These are phyloP conservation scores for Theocolax elegans DNA, from an alignment of 1,140 invertebrate species.

Conservation along the genomic window DNA sequence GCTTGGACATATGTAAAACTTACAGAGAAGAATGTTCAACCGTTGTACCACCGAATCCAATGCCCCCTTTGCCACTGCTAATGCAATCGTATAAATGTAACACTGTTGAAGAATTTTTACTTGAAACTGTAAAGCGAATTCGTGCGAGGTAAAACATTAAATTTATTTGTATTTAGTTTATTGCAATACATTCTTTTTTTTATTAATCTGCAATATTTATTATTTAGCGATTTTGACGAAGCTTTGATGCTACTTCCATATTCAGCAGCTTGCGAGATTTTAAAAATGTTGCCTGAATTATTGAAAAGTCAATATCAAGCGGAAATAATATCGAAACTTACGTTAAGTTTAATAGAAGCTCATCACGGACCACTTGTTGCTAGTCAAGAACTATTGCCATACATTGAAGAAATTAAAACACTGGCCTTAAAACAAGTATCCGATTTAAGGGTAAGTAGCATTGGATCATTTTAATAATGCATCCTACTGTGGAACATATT, in stretches of 20 bases:
- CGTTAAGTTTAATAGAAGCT: slow-evolving; percentile 84
- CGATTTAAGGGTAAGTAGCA: slow-evolving; percentile 76
- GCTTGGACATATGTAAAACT: slow-evolving; percentile 82
- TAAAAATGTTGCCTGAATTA: slow-evolving; percentile 77
- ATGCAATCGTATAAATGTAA: slow-evolving; percentile 82
- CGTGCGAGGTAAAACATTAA: slow-evolving; percentile 72
- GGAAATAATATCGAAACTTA: slow-evolving; percentile 81
- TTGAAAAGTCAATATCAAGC: slow-evolving; percentile 75
- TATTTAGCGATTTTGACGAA: slow-evolving; percentile 88
- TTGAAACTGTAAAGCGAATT: slow-evolving; percentile 82
- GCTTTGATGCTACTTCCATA: slow-evolving; percentile 88
- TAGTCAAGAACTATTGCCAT: slow-evolving; percentile 75
- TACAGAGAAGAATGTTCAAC: slow-evolving; percentile 71
- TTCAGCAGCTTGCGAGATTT: slow-evolving; percentile 80
- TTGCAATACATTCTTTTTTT: slow-evolving; percentile 1
- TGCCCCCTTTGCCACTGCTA: slow-evolving; percentile 73
- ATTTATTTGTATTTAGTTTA: background rate
- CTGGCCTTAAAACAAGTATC: slow-evolving; percentile 71
- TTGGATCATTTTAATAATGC: slow-evolving; percentile 41
- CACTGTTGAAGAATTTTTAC: slow-evolving; percentile 82
- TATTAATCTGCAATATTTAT: slow-evolving; percentile 26
- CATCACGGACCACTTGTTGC: slow-evolving; percentile 87
- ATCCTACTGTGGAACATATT: no score
- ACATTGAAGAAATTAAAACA: slow-evolving; percentile 76
- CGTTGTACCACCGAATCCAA: slow-evolving; percentile 54